Evolutionary conservation across 2,113 vertebrate genomes (phyloP), one percentile per base, ranked within the genome.

Genomic region (Probosciger aterrimus): DNA sequence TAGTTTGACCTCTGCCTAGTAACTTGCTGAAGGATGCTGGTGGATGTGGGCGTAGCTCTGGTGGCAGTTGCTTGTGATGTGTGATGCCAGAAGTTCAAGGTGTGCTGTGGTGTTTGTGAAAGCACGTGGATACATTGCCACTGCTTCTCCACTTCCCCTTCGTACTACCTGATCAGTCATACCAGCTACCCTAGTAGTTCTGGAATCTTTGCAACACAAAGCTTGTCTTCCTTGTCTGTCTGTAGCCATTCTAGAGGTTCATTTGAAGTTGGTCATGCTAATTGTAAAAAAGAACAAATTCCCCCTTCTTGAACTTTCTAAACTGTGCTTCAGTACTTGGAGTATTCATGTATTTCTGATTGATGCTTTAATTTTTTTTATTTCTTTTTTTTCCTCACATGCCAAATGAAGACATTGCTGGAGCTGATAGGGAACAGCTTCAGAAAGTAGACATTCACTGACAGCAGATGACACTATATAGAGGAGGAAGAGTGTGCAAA

Each of bases 161-260:
- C 4, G 0, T 30, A 18, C 62, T 19, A 15, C 30, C 31, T 14
- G 31, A 30, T 19, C 1, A 1, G 20, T 62, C 35, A 3, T 8
- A 37, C 25, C 47, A 63, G 44, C 28, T 35, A 50, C 14, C 37
- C 37, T 20, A 16, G 82, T 35, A 11, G 11, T 67, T 82, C 33
- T 64, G 62, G 62, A 82, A 60, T 14, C 43, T 59, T 31, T 28
- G 52, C 46, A 82, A 67, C 57, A 70, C 31, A 64, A 60, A 88
- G 20, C 33, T 77, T 53, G 31, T 47, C 73, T 33, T 6, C 59
- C 30, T 60, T 50, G 44, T 18, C 28, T 68, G 35, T 35, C 82
- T 50, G 39, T 33, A 60, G 47, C 44, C 15, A 2, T 77, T 49
- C 67, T 14, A 33, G 35, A 19, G 23, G 5, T 43, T 60, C 11